These are phyloP conservation scores for Dysdera silvatica DNA, from an alignment of 1,140 invertebrate species.

Conservation along the genomic window DNA sequence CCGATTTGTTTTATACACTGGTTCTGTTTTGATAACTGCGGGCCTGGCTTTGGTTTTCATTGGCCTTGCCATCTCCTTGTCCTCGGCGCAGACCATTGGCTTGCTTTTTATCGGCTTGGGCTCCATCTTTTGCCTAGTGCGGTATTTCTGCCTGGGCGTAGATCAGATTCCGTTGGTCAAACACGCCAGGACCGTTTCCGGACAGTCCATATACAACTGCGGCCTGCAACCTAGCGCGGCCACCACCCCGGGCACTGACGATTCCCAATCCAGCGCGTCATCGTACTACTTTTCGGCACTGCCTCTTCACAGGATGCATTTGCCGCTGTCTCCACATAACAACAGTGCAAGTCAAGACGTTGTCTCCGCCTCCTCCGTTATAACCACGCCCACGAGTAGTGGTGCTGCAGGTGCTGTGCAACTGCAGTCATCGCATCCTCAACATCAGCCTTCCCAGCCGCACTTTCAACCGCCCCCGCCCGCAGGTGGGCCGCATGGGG, in stretches of 20 bases:
- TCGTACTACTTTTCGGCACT: conserved; percentile 24
- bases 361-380: too few relatives aligned
- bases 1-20: conserved; percentile 26
- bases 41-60: conserved; percentile 32
- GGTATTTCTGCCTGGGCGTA: conserved; percentile 17
- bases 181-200: conserved; percentile 13
- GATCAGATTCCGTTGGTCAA: conserved; percentile 20
- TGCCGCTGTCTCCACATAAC: too few relatives aligned
- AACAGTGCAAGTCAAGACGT: too few relatives aligned
- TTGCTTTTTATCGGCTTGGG: conserved; percentile 31
- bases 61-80: conserved; percentile 19
- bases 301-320: conserved; percentile 14
- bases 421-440: neutral
- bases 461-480: conserved; percentile 13
- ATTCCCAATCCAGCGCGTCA: conserved; percentile 21
- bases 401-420: neutral
- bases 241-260: conserved; percentile 20
- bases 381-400: neutral
- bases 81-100: conserved; percentile 29
- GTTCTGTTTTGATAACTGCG: conserved; percentile 27
- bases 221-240: conserved; percentile 14
- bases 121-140: conserved; percentile 25
- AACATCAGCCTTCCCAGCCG: conserved; percentile 1
- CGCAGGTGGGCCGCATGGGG: conserved; percentile 15
- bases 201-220: conserved; percentile 21